Evolutionary conservation across 2,797 vertebrate genomes (phyloP), one percentile per base, ranked within the genome.

Genomic region (Argentina silus): DNA sequence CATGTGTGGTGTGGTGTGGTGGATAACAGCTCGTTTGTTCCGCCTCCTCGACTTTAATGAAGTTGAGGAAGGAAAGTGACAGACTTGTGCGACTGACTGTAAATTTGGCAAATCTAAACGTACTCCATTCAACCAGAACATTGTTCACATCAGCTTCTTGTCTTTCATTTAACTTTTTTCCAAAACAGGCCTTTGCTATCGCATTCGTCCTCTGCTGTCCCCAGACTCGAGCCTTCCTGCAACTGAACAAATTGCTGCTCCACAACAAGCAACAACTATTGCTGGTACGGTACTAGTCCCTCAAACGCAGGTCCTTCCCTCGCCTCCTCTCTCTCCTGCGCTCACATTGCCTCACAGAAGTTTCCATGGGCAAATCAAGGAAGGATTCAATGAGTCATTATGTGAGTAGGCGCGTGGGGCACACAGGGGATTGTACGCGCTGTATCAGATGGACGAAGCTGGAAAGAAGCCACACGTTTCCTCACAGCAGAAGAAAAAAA

Each of bases 341-440:
- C 8, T 53, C 60, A 55, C 23, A 19, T 72, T 55, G 15, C 67
- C 15, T 45, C 19, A 42, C 12, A 27, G 68, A 62, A 65, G 48
- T 66, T 65, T 47, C 69, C 68, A 55, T 55, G 47, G 67, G 19
- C 60, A 63, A 50, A 56, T 55, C 36, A 36, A 6, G 51, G 67
- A 69, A 43, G 62, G 67, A 69, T 48, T 23, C 68, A 57, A 42
- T 47, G 19, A 66, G 12, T 57, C 71, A 66, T 48, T 47, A 21
- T 75, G 19, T 50, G 48, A 70, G 53, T 51, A 59, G 61, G 36
- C 3, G 19, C 8, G 66, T n/a, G 56, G 36, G 17, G 47, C 12
- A 7, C 21, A n/a, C 5, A 44, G n/a, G 53, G 44, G 53, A 53
- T n/a, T 61, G 50, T 17, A 50, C 27, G 53, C 2, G 11, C 11